Base-by-base conservation (phyloP, 2,888 invertebrate species). In the Ormyrus nitidulus region DNA sequence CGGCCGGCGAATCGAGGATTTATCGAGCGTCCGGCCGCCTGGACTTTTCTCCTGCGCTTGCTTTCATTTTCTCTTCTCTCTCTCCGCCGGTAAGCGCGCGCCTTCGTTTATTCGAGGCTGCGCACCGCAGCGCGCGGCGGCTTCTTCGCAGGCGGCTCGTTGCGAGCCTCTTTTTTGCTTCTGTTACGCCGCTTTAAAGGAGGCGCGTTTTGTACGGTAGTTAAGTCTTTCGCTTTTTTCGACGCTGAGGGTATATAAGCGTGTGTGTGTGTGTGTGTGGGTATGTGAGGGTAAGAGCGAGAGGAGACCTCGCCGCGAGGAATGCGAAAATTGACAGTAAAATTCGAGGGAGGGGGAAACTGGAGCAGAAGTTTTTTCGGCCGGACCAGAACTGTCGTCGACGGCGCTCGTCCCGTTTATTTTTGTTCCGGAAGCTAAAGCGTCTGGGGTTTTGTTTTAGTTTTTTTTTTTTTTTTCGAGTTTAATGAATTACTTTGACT, bases 311-410 rank as follows among this genome's bases (percentile, higher is more conserved):
- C 59, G 51, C 48, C 13, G 61, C 49, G 19, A 11, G 77, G 80
- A 77, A 80, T 80, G 77, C 77, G 77, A 80, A 80, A 80, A 80
- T 80, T 80, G 80, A 80, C 80, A 77, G 76, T 76, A 68, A 80
- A 76, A 72, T 75, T 76, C 51, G 71, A 51, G 49, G 58, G 69
- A 58, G 58, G 7, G 48, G 5, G 5, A 54, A 78, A 74, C 74
- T 74, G 74, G 79, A 79, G 68, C 79, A 69, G 54, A 56, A 19
- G 46, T 72, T 66, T 66, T 65, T 72, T 71, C 10, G 19, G 65
- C 13, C 19, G 8, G n/a, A 19, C n/a, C 10, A 11, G 58, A 44
- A 70, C 66, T 6, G 19, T 19, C 19, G 19, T 19, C 19, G 19
- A 19, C 19, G 8, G 0, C 48, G 69, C 46, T 70, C 64, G 66